Evolutionary conservation across 2,113 vertebrate genomes (phyloP).

Genomic region (Mystacornis crossleyi): DNA sequence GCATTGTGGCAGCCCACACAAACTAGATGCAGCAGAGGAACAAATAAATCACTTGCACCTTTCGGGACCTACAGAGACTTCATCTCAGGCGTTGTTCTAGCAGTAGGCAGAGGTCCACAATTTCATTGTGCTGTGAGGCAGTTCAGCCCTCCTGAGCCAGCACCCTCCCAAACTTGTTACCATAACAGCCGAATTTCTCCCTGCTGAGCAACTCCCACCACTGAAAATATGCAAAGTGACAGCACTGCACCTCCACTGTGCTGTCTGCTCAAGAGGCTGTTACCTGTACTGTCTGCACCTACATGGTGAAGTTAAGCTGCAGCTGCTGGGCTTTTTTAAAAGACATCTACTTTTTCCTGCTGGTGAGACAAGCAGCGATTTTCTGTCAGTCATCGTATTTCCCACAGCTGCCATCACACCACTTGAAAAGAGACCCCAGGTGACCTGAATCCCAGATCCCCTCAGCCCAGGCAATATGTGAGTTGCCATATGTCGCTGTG

Average conservation of each 20-base stretch:
- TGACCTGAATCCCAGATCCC: conserved; percentile 70
- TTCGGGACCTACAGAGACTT: neutral
- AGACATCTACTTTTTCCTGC: conserved; percentile 58
- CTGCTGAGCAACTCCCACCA: neutral
- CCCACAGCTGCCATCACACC: conserved; percentile 76
- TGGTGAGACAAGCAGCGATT: conserved; percentile 49
- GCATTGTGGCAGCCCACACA: neutral
- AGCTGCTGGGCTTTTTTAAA: conserved; percentile 38
- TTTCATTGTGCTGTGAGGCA: neutral
- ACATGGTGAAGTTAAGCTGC: neutral
- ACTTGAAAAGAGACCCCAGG: conserved; percentile 78
- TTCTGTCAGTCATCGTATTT: conserved; percentile 71
- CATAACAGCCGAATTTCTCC: neutral
- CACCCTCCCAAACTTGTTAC: neutral
- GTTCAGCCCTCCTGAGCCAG: neutral
- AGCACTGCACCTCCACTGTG: neutral
- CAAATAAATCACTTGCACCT: conserved; percentile 11
- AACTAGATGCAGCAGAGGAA: neutral
- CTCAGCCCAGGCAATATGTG: conserved; percentile 67
- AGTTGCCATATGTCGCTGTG: conserved; percentile 75
- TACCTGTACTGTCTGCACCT: neutral
- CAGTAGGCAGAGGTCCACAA: neutral
- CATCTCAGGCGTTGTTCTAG: neutral
- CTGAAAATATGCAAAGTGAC: neutral
- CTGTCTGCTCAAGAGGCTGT: neutral